These are phyloP conservation scores for Cybosia mesomella DNA, from an alignment of 2,888 invertebrate species.

Conservation along the genomic window DNA sequence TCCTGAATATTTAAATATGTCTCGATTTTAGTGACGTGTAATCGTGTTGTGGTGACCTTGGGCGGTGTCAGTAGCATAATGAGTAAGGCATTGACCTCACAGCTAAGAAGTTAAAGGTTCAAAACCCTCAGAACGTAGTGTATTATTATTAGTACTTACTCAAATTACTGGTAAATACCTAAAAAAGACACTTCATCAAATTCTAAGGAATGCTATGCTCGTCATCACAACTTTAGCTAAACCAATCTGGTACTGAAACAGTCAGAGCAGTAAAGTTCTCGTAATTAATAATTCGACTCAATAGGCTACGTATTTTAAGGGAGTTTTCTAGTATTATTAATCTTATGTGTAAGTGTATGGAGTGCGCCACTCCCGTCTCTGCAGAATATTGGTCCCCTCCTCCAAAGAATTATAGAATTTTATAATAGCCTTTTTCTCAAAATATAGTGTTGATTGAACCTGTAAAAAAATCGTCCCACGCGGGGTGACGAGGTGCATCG, in stretches of 20 bases:
- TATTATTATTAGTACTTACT: background rate
- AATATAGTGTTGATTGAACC: too few relatives aligned
- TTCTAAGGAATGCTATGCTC: too few relatives aligned
- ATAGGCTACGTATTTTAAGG: background rate
- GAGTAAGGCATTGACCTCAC: constrained; percentile 8
- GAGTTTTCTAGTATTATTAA: too few relatives aligned
- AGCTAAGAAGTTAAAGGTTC: constrained; percentile 12
- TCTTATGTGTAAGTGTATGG: too few relatives aligned
- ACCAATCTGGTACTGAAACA: background rate
- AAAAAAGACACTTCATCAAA: background rate
- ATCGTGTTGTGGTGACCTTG: constrained; percentile 10
- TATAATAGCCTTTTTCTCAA: too few relatives aligned
- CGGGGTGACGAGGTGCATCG: too few relatives aligned
- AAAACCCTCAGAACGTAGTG: constrained; percentile 8
- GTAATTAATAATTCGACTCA: background rate
- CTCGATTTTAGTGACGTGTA: constrained; percentile 12
- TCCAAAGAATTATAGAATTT: too few relatives aligned
- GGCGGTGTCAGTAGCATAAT: constrained; percentile 8
- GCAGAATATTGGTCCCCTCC: too few relatives aligned
- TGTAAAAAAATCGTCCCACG: too few relatives aligned
- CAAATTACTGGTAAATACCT: background rate
- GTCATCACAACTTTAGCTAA: background rate
- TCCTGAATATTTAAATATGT: constrained; percentile 14
- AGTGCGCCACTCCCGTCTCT: too few relatives aligned
- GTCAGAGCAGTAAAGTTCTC: background rate